These are phyloP conservation scores for Mustelus asterias DNA, from an alignment of 2,113 vertebrate species.

Conservation along the genomic window DNA sequence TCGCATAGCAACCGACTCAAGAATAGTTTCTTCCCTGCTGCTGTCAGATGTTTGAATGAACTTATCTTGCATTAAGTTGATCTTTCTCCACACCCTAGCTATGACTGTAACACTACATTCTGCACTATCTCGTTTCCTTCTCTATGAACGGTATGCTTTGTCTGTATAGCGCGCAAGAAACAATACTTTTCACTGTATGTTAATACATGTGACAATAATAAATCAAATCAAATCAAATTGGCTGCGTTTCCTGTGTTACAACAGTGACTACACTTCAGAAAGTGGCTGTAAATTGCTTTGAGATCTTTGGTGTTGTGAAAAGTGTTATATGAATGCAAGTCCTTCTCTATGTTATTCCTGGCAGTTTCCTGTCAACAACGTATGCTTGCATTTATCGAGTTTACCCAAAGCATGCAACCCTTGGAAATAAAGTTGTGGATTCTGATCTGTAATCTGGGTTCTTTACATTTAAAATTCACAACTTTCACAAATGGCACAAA, in stretches of 20 bases:
- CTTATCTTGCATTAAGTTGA: too few relatives aligned
- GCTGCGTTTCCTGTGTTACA: neutral
- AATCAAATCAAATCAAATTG: too few relatives aligned
- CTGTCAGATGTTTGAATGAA: too few relatives aligned
- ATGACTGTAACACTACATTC: too few relatives aligned
- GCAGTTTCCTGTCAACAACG: neutral
- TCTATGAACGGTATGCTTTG: too few relatives aligned
- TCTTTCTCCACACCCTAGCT: too few relatives aligned
- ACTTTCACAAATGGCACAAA: neutral
- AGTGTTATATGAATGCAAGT: neutral
- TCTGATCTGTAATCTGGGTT: neutral
- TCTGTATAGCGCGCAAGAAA: too few relatives aligned
- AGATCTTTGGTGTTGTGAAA: neutral
- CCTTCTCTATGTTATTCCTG: neutral
- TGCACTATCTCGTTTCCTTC: too few relatives aligned
- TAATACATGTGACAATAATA: too few relatives aligned
- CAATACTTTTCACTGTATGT: too few relatives aligned
- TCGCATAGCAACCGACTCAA: too few relatives aligned
- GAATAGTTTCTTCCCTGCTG: too few relatives aligned
- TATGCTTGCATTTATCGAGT: neutral
- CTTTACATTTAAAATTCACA: neutral
- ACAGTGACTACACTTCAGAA: neutral
- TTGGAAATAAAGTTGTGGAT: neutral
- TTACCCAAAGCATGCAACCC: neutral
- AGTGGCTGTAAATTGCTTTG: neutral